Percentiles rank a stretch among this genome's conserved stretches.
Conservation (phyloP, 2,113 vertebrate species). For the Sardina pilchardus region DNA sequence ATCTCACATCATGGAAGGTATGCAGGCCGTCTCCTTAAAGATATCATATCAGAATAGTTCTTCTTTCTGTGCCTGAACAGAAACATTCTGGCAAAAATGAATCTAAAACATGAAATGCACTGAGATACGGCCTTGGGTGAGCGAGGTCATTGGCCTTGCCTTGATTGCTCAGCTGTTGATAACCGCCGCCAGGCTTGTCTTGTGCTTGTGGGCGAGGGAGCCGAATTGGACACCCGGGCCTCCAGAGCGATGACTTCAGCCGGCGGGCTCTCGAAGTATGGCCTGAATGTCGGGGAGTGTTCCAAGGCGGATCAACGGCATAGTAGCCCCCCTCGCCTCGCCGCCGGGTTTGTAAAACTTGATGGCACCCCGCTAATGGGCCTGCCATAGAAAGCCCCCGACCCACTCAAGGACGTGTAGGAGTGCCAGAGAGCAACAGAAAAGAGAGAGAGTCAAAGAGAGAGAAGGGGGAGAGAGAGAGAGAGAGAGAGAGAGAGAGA, state of each 20-base stretch:
- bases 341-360: background rate
- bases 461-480: background rate
- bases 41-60: background rate
- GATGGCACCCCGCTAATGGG: constrained; percentile 17
- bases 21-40: background rate
- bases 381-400: background rate
- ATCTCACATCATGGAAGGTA: background rate
- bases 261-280: constrained; percentile 1
- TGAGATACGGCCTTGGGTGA: background rate
- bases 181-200: background rate
- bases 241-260: constrained; percentile 5
- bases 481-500: background rate
- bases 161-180: constrained; percentile 9
- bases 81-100: background rate
- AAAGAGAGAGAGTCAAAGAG: constrained; percentile 13
- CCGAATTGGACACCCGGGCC: background rate
- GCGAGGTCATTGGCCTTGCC: background rate
- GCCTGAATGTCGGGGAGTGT: constrained; percentile 6
- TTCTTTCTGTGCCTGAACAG: background rate
- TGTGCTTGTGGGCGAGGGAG: background rate
- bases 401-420: constrained; percentile 4
- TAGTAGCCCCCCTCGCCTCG: background rate
- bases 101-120: background rate
- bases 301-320: constrained; percentile 10
- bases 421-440: constrained; percentile 6